A percentile compares a stretch with the other conserved stretches of the same genome.
Conservation (phyloP, 1,140 invertebrate species). For the Trypoxylus dichotomus region DNA sequence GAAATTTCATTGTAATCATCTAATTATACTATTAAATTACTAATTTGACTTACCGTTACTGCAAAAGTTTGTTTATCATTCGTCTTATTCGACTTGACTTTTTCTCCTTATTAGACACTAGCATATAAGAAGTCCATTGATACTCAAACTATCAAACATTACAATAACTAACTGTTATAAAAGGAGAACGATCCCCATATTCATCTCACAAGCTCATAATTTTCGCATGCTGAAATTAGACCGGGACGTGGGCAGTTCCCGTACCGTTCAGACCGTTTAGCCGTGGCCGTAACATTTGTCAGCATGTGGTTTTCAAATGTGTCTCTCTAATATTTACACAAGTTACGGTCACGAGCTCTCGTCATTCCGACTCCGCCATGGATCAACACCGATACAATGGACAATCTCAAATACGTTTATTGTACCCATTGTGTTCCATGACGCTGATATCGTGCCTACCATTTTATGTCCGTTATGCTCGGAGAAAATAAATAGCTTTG, state of each 20-base stretch:
- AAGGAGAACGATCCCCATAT: not conserved
- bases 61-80: no score
- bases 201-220: not conserved
- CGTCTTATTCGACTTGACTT: no score
- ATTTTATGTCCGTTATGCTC: slow-evolving; percentile 30
- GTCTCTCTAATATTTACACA: slow-evolving; percentile 27
- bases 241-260: slow-evolving; percentile 3
- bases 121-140: no score
- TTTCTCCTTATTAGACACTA: no score
- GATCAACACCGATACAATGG: slow-evolving; percentile 30
- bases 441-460: slow-evolving; percentile 25
- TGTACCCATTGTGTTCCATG: slow-evolving; percentile 27
- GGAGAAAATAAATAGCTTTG: slow-evolving; percentile 28
- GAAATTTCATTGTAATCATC: no score
- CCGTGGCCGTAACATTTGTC: slow-evolving; percentile 24
- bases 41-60: no score
- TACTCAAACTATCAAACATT: no score
- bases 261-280: not conserved
- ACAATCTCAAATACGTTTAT: slow-evolving; percentile 26
- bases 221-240: slow-evolving; percentile 12
- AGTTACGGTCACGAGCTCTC: slow-evolving; percentile 24
- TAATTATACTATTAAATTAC: no score
- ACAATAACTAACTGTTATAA: no score
- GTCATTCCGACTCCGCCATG: slow-evolving; percentile 24
- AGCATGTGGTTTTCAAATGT: slow-evolving; percentile 31